Conservation (phyloP, 2,113 vertebrate species). For the Manacus vitellinus region DNA sequence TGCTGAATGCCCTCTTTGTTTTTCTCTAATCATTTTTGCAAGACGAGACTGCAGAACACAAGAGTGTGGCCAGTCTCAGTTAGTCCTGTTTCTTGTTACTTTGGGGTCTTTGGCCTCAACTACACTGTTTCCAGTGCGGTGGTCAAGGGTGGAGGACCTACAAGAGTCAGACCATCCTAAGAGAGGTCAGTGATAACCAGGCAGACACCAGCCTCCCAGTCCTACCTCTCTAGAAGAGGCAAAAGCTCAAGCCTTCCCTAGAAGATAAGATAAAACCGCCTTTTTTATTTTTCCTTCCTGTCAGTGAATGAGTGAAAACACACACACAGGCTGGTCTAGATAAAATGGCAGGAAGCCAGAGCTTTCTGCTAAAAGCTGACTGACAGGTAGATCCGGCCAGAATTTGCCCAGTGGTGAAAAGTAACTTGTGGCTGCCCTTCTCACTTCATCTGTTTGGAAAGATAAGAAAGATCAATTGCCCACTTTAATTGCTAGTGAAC, state of each 20-base stretch:
- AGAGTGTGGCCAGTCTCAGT: not conserved
- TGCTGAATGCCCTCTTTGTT: not conserved
- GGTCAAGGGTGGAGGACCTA: not conserved
- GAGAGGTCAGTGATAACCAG: not conserved
- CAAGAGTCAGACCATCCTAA: not conserved
- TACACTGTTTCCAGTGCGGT: not conserved
- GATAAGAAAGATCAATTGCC: slow-evolving; percentile 32
- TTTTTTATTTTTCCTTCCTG: not conserved
- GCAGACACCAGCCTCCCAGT: not conserved
- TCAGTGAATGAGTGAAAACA: not conserved
- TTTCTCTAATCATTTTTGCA: not conserved
- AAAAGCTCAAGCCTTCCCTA: not conserved
- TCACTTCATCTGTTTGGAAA: not conserved
- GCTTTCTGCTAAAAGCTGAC: not conserved
- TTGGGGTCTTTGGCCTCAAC: not conserved
- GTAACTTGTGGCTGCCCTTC: not conserved
- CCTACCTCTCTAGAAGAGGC: not conserved
- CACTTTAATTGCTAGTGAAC: not conserved
- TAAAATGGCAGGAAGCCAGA: slow-evolving; percentile 18
- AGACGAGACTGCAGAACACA: not conserved
- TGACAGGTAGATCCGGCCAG: not conserved
- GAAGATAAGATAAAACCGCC: not conserved
- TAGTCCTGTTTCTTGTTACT: not conserved
- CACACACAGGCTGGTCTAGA: not conserved
- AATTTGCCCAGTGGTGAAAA: not conserved